Evolutionary conservation across 2,888 invertebrate species (phyloP).

Genomic region (Ecliptopera silaceata): DNA sequence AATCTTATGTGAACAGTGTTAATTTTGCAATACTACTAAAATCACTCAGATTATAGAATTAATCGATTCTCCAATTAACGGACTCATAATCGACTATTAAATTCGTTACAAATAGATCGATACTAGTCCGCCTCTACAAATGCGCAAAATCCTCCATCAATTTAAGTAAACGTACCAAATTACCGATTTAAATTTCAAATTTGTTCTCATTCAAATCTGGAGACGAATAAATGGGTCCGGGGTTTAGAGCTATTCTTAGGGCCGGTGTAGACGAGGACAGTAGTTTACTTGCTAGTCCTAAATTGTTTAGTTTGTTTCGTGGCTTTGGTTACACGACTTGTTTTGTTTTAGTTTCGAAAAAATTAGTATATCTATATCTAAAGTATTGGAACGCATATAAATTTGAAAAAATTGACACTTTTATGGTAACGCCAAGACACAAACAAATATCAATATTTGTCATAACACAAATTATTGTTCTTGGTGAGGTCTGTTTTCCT

Average conservation of each 20-base stretch:
- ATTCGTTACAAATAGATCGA: constrained; percentile 11
- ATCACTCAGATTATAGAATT: too few relatives aligned
- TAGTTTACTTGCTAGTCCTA: neutral
- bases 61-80: neutral
- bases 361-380: too few relatives aligned
- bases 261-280: constrained; percentile 7
- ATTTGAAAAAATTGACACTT: too few relatives aligned
- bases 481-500: too few relatives aligned
- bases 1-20: too few relatives aligned
- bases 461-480: too few relatives aligned
- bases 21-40: neutral
- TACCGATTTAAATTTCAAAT: constrained; percentile 56
- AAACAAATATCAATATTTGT: too few relatives aligned
- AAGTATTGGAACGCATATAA: too few relatives aligned
- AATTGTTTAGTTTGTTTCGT: neutral
- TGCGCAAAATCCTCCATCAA: constrained; percentile 34
- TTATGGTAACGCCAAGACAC: too few relatives aligned
- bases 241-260: constrained; percentile 15
- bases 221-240: constrained; percentile 45
- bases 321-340: too few relatives aligned
- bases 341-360: too few relatives aligned
- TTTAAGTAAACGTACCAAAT: constrained; percentile 38
- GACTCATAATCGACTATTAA: neutral
- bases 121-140: constrained; percentile 10
- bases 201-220: constrained; percentile 54